A percentile compares a stretch with the other conserved stretches of the same genome.
phyloP scores from a whole-genome alignment of 2,113 vertebrate genomes.

The Tylochromis polylepis region DNA sequence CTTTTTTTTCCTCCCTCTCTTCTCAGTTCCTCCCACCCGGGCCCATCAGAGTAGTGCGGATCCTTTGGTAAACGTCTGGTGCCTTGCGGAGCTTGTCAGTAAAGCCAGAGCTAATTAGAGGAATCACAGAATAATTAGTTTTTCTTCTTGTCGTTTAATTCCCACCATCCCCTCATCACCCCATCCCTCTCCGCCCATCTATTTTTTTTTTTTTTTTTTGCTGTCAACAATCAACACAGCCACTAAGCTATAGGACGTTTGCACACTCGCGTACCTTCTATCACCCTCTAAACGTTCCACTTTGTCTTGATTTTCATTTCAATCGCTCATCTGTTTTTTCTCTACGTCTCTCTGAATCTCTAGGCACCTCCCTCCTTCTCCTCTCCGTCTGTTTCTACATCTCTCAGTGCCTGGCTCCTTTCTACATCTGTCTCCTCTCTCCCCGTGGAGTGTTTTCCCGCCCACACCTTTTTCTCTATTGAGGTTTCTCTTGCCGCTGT shows the following conservation, averaged over 20 bases:
- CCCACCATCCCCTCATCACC: conserved; percentile 35
- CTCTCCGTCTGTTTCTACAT: conserved; percentile 7
- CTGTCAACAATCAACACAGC: conserved; percentile 24
- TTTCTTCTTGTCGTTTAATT: conserved; percentile 67
- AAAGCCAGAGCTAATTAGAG: conserved; percentile 68
- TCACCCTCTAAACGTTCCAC: background rate
- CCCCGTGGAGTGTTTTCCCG: conserved; percentile 55
- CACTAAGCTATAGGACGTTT: background rate
- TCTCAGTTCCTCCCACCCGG: conserved; percentile 32
- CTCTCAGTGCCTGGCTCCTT: conserved; percentile 22
- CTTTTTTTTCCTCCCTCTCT: background rate
- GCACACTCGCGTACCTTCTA: background rate
- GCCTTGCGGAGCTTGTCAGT: conserved; percentile 62
- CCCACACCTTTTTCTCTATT: conserved; percentile 63
- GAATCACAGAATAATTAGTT: conserved; percentile 74
- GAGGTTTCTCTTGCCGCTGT: conserved; percentile 60
- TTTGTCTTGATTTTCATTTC: conserved; percentile 3
- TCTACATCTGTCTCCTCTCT: conserved; percentile 56
- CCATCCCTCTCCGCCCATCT: background rate
- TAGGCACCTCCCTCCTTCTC: background rate
- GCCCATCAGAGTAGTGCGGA: conserved; percentile 43
- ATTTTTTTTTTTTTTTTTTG: background rate
- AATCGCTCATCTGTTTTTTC: background rate
- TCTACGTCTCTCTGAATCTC: background rate
- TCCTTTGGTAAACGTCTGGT: conserved; percentile 60